Conservation (phyloP, 2,113 vertebrate species). For the Tyrannus savana region DNA sequence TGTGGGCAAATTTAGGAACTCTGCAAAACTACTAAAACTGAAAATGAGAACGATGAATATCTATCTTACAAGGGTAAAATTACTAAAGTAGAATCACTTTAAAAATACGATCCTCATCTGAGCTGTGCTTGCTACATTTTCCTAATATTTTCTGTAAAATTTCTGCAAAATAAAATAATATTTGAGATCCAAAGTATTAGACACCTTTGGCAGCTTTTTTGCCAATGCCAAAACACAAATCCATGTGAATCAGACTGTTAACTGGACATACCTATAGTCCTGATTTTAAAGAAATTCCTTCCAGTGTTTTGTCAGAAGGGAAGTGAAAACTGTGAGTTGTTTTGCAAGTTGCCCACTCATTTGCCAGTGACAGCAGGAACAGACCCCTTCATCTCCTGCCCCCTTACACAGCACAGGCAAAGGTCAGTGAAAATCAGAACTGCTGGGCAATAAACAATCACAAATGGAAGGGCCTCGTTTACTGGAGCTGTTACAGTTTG, state of each 20-base stretch:
- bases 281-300: background rate
- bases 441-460: background rate
- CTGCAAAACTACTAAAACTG: background rate
- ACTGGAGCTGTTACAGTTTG: background rate
- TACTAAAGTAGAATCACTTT: background rate
- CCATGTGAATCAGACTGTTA: background rate
- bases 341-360: background rate
- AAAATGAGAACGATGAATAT: background rate
- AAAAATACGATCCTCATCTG: background rate
- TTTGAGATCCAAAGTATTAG: background rate
- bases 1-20: background rate
- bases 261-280: background rate
- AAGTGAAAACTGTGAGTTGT: background rate
- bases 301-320: background rate
- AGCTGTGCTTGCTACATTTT: background rate
- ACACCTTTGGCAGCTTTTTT: background rate
- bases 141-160: background rate
- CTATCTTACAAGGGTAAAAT: background rate
- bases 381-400: background rate
- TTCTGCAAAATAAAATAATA: background rate
- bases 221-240: background rate
- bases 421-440: background rate
- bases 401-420: background rate
- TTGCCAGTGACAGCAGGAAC: background rate
- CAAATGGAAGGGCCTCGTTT: background rate